phyloP scores from a whole-genome alignment of 2,888 invertebrate species.

The Nomada goodeniana region DNA sequence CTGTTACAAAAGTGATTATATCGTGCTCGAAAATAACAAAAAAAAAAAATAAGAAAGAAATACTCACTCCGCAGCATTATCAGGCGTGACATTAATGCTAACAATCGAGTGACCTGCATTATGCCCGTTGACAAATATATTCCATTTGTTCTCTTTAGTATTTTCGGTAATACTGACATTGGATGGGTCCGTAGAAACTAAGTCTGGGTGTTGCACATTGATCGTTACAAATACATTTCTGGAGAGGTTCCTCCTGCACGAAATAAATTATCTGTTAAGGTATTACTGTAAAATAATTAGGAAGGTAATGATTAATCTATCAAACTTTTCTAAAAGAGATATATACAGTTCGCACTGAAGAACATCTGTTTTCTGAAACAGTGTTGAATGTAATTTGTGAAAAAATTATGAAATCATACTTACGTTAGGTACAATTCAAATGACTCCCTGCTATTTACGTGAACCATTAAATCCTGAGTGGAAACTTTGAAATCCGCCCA shows the following conservation, averaged over 20 bases:
- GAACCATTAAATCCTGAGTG: slow-evolving; percentile 86
- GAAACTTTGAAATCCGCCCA: slow-evolving; percentile 85
- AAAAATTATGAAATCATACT: slow-evolving; percentile 79
- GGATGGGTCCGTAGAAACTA: slow-evolving; percentile 86
- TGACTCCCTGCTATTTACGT: slow-evolving; percentile 86
- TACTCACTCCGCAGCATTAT: slow-evolving; percentile 85
- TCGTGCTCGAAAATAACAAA: background rate
- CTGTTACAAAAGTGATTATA: background rate
- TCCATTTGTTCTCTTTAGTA: slow-evolving; percentile 77
- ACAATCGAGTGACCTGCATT: slow-evolving; percentile 89
- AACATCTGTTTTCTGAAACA: background rate
- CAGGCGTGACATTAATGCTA: slow-evolving; percentile 86
- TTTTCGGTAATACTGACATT: slow-evolving; percentile 84
- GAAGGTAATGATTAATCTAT: background rate
- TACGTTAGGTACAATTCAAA: slow-evolving; percentile 87
- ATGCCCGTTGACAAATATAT: slow-evolving; percentile 86
- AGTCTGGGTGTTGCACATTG: slow-evolving; percentile 87
- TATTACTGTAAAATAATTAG: background rate
- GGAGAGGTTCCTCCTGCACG: slow-evolving; percentile 84
- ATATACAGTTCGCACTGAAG: slow-evolving; percentile 10
- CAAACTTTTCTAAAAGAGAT: background rate
- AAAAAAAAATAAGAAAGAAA: background rate
- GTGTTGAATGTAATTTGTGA: too few relatives aligned
- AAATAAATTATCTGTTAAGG: background rate
- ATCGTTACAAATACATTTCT: slow-evolving; percentile 86